Evolutionary conservation across 2,888 invertebrate genomes (phyloP).

Genomic region (Phragmatobia fuliginosa): DNA sequence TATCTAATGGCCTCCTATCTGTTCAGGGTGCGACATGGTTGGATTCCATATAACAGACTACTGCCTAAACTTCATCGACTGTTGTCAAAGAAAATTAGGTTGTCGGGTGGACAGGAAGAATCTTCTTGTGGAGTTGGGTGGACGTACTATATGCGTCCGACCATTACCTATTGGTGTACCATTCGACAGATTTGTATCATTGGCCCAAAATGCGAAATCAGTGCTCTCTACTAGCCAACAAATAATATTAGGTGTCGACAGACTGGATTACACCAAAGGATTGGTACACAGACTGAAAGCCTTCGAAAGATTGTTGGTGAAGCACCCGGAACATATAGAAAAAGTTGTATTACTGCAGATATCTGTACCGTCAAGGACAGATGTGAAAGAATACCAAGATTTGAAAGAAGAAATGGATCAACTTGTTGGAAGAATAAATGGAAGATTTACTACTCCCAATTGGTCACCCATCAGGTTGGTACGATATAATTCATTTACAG

Average conservation of each 20-base stretch:
- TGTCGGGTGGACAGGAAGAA: slow-evolving; percentile 96
- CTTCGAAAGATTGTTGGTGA: slow-evolving; percentile 92
- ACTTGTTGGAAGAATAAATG: slow-evolving; percentile 94
- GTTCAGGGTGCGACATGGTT: slow-evolving; percentile 94
- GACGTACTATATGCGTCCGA: slow-evolving; percentile 93
- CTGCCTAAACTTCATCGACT: slow-evolving; percentile 96
- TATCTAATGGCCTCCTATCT: slow-evolving; percentile 19
- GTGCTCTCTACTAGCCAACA: slow-evolving; percentile 91
- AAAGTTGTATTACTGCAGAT: slow-evolving; percentile 94
- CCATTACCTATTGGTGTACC: slow-evolving; percentile 96
- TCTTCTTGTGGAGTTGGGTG: slow-evolving; percentile 94
- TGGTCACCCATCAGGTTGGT: slow-evolving; percentile 94
- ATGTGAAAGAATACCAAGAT: slow-evolving; percentile 96
- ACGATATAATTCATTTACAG: background rate
- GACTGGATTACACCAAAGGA: slow-evolving; percentile 96
- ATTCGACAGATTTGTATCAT: slow-evolving; percentile 93
- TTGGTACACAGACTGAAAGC: slow-evolving; percentile 93
- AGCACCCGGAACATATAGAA: slow-evolving; percentile 94
- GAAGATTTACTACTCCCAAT: slow-evolving; percentile 95
- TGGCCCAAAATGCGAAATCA: slow-evolving; percentile 90
- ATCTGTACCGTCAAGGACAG: slow-evolving; percentile 95
- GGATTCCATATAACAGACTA: slow-evolving; percentile 97
- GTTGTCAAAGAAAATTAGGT: slow-evolving; percentile 94
- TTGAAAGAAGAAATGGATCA: slow-evolving; percentile 97
- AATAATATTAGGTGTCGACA: slow-evolving; percentile 95